phyloP scores from a whole-genome alignment of 92 coral and sea anemone genomes.

The Zoanthus sociatus region DNA sequence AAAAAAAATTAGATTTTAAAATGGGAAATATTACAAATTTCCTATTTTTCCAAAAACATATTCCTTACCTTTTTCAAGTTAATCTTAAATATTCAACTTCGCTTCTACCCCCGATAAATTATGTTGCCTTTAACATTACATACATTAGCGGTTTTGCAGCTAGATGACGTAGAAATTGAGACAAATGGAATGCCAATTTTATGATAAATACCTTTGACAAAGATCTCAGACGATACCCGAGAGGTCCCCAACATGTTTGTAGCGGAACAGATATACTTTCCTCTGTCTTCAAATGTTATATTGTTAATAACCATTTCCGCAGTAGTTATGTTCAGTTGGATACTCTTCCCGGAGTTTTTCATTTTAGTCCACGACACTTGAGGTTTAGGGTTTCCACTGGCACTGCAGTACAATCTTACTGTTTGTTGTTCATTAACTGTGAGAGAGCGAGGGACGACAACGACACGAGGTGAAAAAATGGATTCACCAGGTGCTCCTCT shows the following conservation, averaged over 20 bases:
- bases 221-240: neutral
- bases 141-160: no score
- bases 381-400: constrained; percentile 16
- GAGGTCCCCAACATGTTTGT: constrained; percentile 6
- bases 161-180: no score
- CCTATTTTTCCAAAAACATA: no score
- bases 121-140: no score
- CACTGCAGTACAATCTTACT: neutral
- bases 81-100: no score
- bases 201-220: neutral
- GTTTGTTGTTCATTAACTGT: neutral
- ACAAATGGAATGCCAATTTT: no score
- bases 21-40: no score
- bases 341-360: neutral
- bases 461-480: neutral
- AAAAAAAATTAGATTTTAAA: no score
- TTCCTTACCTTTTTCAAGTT: no score
- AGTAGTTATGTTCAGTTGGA: constrained; percentile 1
- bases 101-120: no score
- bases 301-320: neutral
- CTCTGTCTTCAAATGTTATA: constrained; percentile 7
- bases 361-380: neutral
- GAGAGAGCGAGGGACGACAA: neutral
- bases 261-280: constrained; percentile 12
- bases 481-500: constrained; percentile 16